These are phyloP conservation scores for Helicoverpa zea DNA, from an alignment of 1,140 invertebrate genomes.

Conservation along the genomic window DNA sequence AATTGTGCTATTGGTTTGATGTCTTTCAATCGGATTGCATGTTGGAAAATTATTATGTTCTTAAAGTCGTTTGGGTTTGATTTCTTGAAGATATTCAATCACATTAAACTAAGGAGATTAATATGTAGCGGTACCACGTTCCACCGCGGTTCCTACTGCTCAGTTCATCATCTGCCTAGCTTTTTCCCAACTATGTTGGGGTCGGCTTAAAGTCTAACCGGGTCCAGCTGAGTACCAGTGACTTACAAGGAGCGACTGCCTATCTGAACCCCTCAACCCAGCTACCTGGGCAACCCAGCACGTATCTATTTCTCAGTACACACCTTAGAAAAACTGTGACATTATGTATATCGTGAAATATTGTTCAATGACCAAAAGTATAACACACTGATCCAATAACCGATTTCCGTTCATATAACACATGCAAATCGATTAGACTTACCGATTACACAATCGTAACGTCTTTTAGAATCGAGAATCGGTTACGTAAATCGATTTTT, in stretches of 20 bases:
- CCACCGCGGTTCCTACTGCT: too few relatives aligned
- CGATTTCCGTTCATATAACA: slow-evolving; percentile 24
- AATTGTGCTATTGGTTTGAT: neutral
- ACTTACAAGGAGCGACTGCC: too few relatives aligned
- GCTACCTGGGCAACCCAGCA: too few relatives aligned
- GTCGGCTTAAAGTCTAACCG: too few relatives aligned
- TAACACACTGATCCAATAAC: slow-evolving; percentile 7
- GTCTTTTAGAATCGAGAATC: slow-evolving; percentile 10
- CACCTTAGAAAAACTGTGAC: too few relatives aligned
- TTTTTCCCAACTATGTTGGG: too few relatives aligned
- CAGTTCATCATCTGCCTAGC: too few relatives aligned
- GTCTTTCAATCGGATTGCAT: neutral
- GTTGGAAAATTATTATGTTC: slow-evolving; percentile 17
- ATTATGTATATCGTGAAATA: too few relatives aligned
- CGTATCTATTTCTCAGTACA: too few relatives aligned
- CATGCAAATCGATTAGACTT: slow-evolving; percentile 28
- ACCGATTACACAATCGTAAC: slow-evolving; percentile 19
- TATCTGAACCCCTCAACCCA: too few relatives aligned
- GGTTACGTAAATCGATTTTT: slow-evolving; percentile 30
- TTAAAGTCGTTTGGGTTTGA: slow-evolving; percentile 1
- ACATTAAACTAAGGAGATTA: too few relatives aligned
- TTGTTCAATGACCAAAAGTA: neutral
- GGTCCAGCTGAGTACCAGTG: too few relatives aligned
- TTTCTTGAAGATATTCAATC: neutral
- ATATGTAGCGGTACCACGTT: neutral